Evolutionary conservation across 2,888 invertebrate species (phyloP), one percentile per base, ranked within the genome.

Genomic region (Rhorus exstirpatorius): DNA sequence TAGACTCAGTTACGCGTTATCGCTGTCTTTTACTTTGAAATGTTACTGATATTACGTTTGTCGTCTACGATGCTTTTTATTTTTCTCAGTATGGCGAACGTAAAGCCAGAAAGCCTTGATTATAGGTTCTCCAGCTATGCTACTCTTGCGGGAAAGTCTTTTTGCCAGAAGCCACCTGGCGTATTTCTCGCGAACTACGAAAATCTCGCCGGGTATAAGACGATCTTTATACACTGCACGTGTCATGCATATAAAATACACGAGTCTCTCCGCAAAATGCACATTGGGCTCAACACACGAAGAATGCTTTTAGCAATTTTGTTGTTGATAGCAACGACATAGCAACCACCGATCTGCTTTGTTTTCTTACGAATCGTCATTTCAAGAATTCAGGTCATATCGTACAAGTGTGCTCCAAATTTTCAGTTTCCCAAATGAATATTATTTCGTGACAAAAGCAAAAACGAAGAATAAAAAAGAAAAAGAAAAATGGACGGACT

Each of bases 401-500:
- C 35, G 10, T 24, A 60, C 53, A 49, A 55, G 10, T 6, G 35
- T 8, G 53, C 41, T 21, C 17, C 14, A 24, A 44, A 71, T 63
- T 71, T 4, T 65, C n/a, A n/a, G n/a, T 6, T 21, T 44, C 2
- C n/a, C 0, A 4, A 8, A 24, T 6, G 35, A 19, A 26, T 38
- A 58, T 46, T 21, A 24, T 12, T 49, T 51, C 10, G 3, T 10
- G 3, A 38, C 10, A 49, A 49, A 26, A 35, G 12, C n/a, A n/a
- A n/a, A n/a, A n/a, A n/a, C n/a, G n/a, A n/a, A n/a, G n/a, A n/a
- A n/a, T n/a, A n/a, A n/a, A n/a, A n/a, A 6, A 14, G 0, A 7
- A 26, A 10, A 17, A 46, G 1, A 14, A 85, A 83, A 79, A 86
- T 82, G 58, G 84, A 83, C 10, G 79, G 80, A 17, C 70, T 88